Evolutionary conservation across 2,797 vertebrate genomes (phyloP), one percentile per base, ranked within the genome.

Genomic region (Mus minutoides): DNA sequence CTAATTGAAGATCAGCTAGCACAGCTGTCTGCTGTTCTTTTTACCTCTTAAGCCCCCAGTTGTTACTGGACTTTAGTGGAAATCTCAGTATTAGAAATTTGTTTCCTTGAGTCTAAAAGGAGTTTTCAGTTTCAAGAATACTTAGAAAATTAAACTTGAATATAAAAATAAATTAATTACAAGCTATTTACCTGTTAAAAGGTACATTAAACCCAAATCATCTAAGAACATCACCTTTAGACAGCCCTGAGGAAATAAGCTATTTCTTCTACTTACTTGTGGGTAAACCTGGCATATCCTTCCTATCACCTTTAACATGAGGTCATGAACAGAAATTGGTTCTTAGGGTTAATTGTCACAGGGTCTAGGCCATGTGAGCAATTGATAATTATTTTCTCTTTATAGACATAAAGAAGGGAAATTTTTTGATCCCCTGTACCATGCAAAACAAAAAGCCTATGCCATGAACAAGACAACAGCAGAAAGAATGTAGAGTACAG

Each of bases 71-170:
- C 37, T 10, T 84, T 34, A 83, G 16, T n/a, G 92, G 86, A 95
- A 92, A 92, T 78, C 58, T 84, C 82, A 96, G 16, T 26, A 75
- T 78, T 87, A 92, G 73, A 95, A 56, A 82, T 91, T 46, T 89
- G 37, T 92, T 92, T 95, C 46, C 26, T 96, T 64, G 12, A 17
- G 29, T 62, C 29, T 73, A 94, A 87, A 90, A 69, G 46, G 49
- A 84, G 46, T 90, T 90, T 94, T 82, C 11, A 75, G 88, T 88
- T 96, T 84, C 17, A 91, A 88, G 78, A 46, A 14, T 9, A 52
- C 11, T 52, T 94, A 75, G 85, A 91, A 87, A 77, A 83, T 94
- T 93, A 84, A 93, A 85, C 56, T 56, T 60, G 40, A 94, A 94
- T 34, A 86, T 83, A 76, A 12, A 62, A 13, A 82, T 10, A 54